Percentiles rank a stretch among this genome's conserved stretches.
Conservation (phyloP, 2,113 vertebrate genomes). For the Tylochromis polylepis region DNA sequence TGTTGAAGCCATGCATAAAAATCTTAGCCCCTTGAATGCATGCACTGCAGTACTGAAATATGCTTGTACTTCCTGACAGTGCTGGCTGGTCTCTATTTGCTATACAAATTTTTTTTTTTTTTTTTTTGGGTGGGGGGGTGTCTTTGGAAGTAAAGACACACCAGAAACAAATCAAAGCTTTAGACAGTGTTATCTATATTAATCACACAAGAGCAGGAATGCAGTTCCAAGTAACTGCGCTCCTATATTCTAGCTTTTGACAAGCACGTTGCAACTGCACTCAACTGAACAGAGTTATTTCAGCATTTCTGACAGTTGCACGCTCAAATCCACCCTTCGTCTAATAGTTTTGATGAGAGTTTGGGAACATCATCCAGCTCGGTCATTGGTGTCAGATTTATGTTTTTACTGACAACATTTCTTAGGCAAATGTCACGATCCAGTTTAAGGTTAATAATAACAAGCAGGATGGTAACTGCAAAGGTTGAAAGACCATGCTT, state of each 20-base stretch:
- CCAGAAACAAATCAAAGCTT: neutral
- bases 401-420: neutral
- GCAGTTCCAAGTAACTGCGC: neutral
- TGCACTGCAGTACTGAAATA: neutral
- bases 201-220: neutral
- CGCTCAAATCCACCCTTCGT: rapidly evolving
- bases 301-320: neutral
- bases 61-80: conserved; percentile 1
- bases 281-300: neutral
- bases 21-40: neutral
- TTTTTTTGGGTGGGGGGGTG: neutral
- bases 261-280: neutral
- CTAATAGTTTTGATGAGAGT: neutral
- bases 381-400: neutral
- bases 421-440: neutral
- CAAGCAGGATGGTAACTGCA: neutral
- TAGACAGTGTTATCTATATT: neutral
- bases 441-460: neutral
- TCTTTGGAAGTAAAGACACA: neutral
- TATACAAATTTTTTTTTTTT: neutral
- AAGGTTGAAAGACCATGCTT: neutral
- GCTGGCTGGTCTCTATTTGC: neutral
- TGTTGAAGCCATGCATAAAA: neutral
- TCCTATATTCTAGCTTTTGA: neutral
- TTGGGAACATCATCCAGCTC: neutral